phyloP scores from a whole-genome alignment of 1,140 invertebrate species.

The Colletes latitarsis region DNA sequence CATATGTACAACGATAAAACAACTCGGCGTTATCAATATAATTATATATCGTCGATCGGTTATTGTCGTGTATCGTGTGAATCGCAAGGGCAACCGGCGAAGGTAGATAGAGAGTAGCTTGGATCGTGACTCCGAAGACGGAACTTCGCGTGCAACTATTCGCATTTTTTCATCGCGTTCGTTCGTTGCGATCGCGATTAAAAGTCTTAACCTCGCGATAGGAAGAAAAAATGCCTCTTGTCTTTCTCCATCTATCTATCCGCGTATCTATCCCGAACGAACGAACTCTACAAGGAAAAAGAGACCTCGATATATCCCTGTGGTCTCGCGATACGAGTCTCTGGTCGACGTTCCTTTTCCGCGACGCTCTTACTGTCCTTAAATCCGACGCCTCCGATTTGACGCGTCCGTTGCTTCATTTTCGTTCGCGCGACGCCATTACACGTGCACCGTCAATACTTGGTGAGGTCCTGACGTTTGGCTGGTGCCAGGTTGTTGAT shows the following conservation, averaged over 20 bases:
- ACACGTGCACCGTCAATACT: slow-evolving; percentile 83
- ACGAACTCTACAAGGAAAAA: neutral
- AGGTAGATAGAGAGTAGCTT: slow-evolving; percentile 9
- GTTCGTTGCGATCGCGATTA: neutral
- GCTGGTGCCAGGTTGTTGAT: slow-evolving; percentile 75
- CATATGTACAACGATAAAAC: slow-evolving; percentile 81
- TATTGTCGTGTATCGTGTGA: slow-evolving; percentile 67
- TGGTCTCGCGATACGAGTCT: too few relatives aligned
- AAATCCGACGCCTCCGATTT: neutral
- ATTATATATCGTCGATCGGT: slow-evolving; percentile 69
- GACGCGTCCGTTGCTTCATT: neutral
- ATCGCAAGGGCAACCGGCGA: neutral
- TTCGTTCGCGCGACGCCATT: slow-evolving; percentile 41
- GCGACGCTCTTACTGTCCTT: slow-evolving; percentile 8
- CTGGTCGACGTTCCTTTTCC: neutral
- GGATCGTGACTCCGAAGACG: neutral
- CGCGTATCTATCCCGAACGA: neutral
- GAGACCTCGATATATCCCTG: neutral
- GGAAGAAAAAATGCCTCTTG: neutral
- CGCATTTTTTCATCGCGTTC: neutral
- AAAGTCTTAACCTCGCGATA: neutral
- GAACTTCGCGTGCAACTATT: neutral
- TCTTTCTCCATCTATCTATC: slow-evolving; percentile 4
- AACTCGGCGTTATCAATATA: slow-evolving; percentile 70
- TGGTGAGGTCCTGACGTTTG: slow-evolving; percentile 80